Base-by-base conservation (phyloP, 2,113 vertebrate genomes). In the Narcine bancroftii region DNA sequence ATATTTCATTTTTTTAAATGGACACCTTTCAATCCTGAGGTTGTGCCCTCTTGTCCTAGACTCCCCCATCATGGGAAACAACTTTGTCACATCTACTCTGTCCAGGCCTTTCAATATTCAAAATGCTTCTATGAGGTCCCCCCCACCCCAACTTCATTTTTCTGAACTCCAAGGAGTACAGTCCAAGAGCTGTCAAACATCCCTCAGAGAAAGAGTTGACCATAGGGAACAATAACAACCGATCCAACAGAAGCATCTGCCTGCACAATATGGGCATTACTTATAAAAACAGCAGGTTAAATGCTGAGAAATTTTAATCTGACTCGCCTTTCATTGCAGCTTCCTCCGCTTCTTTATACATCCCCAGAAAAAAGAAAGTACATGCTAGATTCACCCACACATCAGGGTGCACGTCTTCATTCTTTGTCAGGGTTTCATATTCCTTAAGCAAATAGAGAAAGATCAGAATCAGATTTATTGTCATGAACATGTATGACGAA, bases 381-480 rank as follows among this genome's bases (percentile, higher is more conserved):
- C 99, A 99, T 92, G 97, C 98, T 93, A 99, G 95, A 93, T 96
- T 97, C 63, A 99, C 98, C 98, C 98, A 99, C 33, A 99, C 97
- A 89, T 98, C 97, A 79, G 95, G 95, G 73, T 95, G 96, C 94
- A 97, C 98, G 17, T 95, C 95, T 85, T 97, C 94, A 77, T 95
- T 95, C 81, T 95, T 94, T 0, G 96, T 97, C 92, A 97, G 94
- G 45, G 94, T 92, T 93, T 97, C 97, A 93, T 99, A 99, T 93
- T 98, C 98, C 99, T 99, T 94, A 94, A 94, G 21, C 24, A 47
- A 42, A 42, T 17, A 66, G 36, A 13, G 89, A 33, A 29, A 45
- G 17, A 42, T 50, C 47, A 83, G 50, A 53, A 15, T 83, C 45
- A 83, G 2, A n/a, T n/a, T n/a, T n/a, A n/a, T n/a, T n/a, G n/a